Base-by-base conservation (phyloP, 2,888 invertebrate species). In the Ptychoptera albimana region DNA sequence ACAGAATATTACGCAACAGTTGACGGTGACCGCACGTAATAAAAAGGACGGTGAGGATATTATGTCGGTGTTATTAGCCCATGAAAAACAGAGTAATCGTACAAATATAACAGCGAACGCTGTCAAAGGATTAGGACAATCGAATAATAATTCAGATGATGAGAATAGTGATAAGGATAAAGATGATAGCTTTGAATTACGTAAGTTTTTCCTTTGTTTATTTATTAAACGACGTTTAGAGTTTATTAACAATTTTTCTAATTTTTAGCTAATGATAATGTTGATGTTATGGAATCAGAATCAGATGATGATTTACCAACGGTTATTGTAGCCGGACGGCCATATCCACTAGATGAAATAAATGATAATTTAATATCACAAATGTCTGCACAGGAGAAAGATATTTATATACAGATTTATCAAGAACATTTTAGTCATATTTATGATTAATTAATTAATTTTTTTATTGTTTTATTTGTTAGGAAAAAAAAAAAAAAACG, bases 361-460 rank as follows among this genome's bases (percentile, higher is more conserved):
- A 84, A 87, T 57, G 86, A 91, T 60, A 76, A 79, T 52, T 73
- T 91, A 56, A 88, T 93, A 53, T 80, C 82, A 0, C 79, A 80
- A 63, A 96, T 96, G 94, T 82, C 86, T 9, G 82, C 86, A 14
- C 70, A 81, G 5, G 94, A 96, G 61, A 93, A 92, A 66, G 91
- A 92, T 59, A 81, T 83, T 35, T 96, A 94, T 64, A 93, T 94
- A 54, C 84, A 88, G 66, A 76, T 87, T 37, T 92, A 91, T 61
- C 92, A 93, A 61, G 92, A 94, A 63, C 83, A 86, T 65, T 92
- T 88, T 68, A 83, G 88, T 52, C 83, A 88, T 62, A 83, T 88
- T 72, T 84, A 81, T 57, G 85, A 83, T 67, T 89, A 66, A 63
- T 50, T 42, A 30, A 37, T 36, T 13, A 14, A 32, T 12, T 43